phyloP scores from a whole-genome alignment of 2,888 invertebrate species.

The Drosophila stalkeri region DNA sequence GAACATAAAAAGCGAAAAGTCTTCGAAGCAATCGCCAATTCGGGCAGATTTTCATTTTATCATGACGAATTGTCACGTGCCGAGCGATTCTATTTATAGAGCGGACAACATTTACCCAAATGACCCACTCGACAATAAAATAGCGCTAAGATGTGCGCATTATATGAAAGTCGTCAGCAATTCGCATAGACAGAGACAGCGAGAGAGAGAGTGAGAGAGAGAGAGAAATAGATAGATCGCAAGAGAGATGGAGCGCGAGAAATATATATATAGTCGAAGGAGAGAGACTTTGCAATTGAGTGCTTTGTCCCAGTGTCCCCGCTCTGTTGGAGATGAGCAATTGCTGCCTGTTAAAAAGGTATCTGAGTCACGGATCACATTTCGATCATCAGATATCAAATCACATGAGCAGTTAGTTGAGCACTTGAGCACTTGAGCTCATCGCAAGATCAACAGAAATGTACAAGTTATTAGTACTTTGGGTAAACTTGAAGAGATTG shows the following conservation, averaged over 20 bases:
- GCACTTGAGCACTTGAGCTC: neutral
- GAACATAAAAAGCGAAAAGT: conserved; percentile 10
- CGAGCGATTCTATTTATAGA: conserved; percentile 71
- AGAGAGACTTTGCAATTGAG: conserved; percentile 38
- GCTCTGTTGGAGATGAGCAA: conserved; percentile 35
- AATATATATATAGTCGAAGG: neutral
- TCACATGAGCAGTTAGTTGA: conserved; percentile 24
- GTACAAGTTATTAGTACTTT: neutral
- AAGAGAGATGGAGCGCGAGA: neutral
- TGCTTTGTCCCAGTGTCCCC: conserved; percentile 10
- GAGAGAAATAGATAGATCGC: neutral
- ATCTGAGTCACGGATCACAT: conserved; percentile 25
- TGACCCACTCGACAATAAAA: conserved; percentile 37
- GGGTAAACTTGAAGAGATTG: neutral
- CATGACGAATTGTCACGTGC: conserved; percentile 84
- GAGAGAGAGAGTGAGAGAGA: neutral
- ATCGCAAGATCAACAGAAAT: neutral
- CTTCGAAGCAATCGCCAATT: conserved; percentile 26
- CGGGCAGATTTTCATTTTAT: conserved; percentile 6
- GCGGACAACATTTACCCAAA: conserved; percentile 35
- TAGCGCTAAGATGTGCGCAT: conserved; percentile 35
- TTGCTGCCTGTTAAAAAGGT: neutral
- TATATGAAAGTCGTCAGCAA: conserved; percentile 17
- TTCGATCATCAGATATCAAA: conserved; percentile 25
- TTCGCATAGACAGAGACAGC: neutral